A percentile compares a stretch with the other conserved stretches of the same genome.
These are phyloP conservation scores for Drosophila burlai DNA, from an alignment of 1,140 invertebrate genomes.

Conservation along the genomic window DNA sequence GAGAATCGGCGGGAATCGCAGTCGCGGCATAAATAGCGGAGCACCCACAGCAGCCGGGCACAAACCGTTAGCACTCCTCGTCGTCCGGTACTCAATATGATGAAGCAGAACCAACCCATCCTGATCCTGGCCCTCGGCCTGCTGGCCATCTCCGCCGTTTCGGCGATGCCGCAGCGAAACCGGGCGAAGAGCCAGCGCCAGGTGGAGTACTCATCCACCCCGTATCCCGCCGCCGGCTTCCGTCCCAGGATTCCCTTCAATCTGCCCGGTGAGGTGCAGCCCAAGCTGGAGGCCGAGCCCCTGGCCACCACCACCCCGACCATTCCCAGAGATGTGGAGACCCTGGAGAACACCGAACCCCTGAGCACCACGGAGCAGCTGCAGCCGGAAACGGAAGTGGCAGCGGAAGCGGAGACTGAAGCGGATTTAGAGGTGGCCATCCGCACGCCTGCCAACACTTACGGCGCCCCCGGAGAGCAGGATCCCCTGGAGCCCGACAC, in stretches of 20 bases:
- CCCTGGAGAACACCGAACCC: constrained; percentile 47
- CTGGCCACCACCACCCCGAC: constrained; percentile 28
- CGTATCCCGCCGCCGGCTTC: constrained; percentile 78
- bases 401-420: constrained; percentile 28
- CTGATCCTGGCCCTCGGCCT: constrained; percentile 47
- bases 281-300: constrained; percentile 51
- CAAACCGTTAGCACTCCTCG: constrained; percentile 66
- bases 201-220: constrained; percentile 71
- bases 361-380: constrained; percentile 42
- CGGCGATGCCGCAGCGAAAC: constrained; percentile 56
- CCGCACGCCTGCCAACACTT: constrained; percentile 69
- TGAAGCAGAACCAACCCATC: constrained; percentile 33
- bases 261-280: constrained; percentile 64
- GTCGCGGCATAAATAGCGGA: constrained; percentile 58
- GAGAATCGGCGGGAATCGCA: constrained; percentile 44
- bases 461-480: constrained; percentile 52
- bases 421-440: constrained; percentile 50
- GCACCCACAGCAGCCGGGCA: constrained; percentile 68
- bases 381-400: constrained; percentile 32
- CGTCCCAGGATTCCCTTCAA: constrained; percentile 71
- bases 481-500: constrained; percentile 53
- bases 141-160: constrained; percentile 27
- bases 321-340: constrained; percentile 37
- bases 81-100: constrained; percentile 45
- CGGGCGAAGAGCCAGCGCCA: constrained; percentile 72